Base-by-base conservation (phyloP, 1,140 invertebrate genomes). In the Lasioglossum albipes region DNA sequence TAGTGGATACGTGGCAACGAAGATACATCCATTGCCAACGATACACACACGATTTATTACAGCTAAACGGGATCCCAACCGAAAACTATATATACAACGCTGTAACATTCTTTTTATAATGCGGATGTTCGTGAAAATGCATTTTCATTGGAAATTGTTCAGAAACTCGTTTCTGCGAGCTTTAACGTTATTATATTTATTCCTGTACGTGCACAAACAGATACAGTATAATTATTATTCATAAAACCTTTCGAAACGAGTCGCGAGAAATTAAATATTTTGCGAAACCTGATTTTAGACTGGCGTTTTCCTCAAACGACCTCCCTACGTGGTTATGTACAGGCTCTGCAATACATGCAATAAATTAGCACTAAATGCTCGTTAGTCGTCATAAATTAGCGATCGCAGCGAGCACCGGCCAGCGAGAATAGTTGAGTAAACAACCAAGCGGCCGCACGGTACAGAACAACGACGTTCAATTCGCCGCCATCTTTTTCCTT, bases 11-110 rank as follows among this genome's bases (percentile, higher is more conserved):
- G 20, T 45, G 4, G 27, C 49, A 31, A 41, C 64, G 62, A 41
- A 27, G 6, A 49, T 22, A 74, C 64, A 27, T 31, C 22, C 31
- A 52, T 80, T 80, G 72, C 65, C 64, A 80, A 75, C 54, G 62
- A 75, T 41, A 52, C 4, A n/a, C 27, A 41, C 67, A 42, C 71
- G 57, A 80, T 62, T 42, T n/a, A 36, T 67, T 67, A 52, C 16
- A n/a, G 36, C 10, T 10, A 45, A 22, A 4, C 16, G 22, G 45
- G 42, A 20, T 57, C 27, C 57, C 27, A 27, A 65, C 22, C 22
- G 22, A 6, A 42, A n/a, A 59, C 36, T 31, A 52, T 22, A 41
- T 52, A 62, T 36, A 54, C 31, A 9, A n/a, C 16, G 16, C 49
- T 20, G 7, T 9, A 9, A 16, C 13, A 18, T 49, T 13, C 2